Percentiles rank a stretch among this genome's conserved stretches.
Evolutionary conservation across 1,140 invertebrate species (phyloP).

Genomic region (Cyclargus thomasi): DNA sequence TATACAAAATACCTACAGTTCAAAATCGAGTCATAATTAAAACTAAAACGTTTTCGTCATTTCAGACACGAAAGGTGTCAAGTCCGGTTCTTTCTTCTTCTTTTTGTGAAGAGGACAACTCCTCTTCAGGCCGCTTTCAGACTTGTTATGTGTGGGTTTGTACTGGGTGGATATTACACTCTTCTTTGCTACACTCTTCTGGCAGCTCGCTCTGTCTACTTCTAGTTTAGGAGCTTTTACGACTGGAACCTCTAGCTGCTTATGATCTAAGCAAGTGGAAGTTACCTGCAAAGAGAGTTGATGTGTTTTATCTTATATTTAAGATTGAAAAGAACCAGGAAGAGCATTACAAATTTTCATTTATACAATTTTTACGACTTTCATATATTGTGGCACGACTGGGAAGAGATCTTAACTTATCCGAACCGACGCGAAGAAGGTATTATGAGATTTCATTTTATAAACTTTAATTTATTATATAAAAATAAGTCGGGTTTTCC

Average conservation of each 20-base stretch:
- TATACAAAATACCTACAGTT: no score
- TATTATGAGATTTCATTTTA: no score
- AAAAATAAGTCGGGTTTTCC: no score
- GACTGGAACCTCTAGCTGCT: conserved; percentile 50
- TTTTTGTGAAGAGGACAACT: conserved; percentile 60
- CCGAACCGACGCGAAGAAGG: no score
- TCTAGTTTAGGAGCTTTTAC: conserved; percentile 25
- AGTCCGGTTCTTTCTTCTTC: conserved; percentile 52
- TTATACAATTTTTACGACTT: no score
- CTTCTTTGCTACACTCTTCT: conserved; percentile 47
- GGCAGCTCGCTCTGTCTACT: conserved; percentile 37
- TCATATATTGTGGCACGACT: no score
- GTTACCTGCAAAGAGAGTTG: conserved; percentile 48
- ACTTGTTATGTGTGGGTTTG: conserved; percentile 61
- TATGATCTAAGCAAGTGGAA: conserved; percentile 64
- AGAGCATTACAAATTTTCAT: no score
- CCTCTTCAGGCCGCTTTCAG: conserved; percentile 52
- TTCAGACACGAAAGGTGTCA: conserved; percentile 50
- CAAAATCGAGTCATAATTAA: not conserved
- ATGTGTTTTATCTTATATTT: no score
- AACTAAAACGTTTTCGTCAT: conserved; percentile 66
- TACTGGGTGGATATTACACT: conserved; percentile 49
- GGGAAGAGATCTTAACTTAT: no score
- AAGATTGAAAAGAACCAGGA: no score
- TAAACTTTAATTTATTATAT: no score